Base-by-base conservation (phyloP, 1,140 invertebrate species). In the Batillaria attramentaria region DNA sequence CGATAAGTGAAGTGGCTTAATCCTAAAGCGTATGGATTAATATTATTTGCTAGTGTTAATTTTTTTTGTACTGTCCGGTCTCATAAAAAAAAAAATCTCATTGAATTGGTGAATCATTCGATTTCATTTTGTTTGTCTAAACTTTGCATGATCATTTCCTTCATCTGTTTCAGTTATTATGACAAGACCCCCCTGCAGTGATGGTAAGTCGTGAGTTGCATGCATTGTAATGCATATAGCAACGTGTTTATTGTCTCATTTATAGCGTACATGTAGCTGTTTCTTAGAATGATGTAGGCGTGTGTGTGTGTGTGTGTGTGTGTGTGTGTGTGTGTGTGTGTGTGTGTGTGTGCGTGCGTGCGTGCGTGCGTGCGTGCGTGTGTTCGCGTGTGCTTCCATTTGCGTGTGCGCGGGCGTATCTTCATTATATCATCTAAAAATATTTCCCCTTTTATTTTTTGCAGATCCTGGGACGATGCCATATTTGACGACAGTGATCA, bases 401-500 rank as follows among this genome's bases (percentile, higher is more conserved):
- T 50, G 46, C 10, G 46, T 50, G 46, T 50, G 24, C 46, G 24
- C 24, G 10, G 46, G 46, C 24, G 10, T 50, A 50, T 79, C 33
- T 35, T 60, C 28, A 72, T 77, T n/a, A 73, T 43, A 37, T 35
- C 37, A 28, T 20, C 62, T 33, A 46, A 60, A 57, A 76, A 31
- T 57, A 65, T 41, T 46, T 39, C 10, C n/a, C 37, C 62, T 62
- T 13, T 31, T 28, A 72, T 28, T 60, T 46, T 46, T 66, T 83
- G 42, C 43, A 85, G 84, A 87, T 77, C 60, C 81, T 3, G 57
- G 69, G 28, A 81, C 78, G 65, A 74, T 87, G 79, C 86, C 89
- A 43, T 88, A 89, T 72, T 72, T 92, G 18, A 79, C 79, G 28
- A 79, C 78, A 42, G 84, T 91, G 20, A 62, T 83, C 16, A 84